Base-by-base conservation (phyloP, 2,113 vertebrate species). In the Hiodon tergisus region DNA sequence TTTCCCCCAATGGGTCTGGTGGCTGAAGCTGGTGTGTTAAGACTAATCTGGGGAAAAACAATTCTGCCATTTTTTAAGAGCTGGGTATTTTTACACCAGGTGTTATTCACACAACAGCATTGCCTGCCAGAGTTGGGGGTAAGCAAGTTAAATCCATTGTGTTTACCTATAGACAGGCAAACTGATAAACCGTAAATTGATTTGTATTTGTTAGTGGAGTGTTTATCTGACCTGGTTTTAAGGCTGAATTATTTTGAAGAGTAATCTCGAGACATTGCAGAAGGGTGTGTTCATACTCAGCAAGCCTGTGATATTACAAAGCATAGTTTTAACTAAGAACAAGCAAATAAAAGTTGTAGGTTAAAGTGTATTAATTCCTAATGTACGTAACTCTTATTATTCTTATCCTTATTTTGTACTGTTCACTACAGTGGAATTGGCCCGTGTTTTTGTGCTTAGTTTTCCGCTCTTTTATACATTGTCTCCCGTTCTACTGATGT, bases 221-320 rank as follows among this genome's bases (percentile, higher is more conserved):
- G 71, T 59, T 14, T 77, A 55, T 52, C 17, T 59, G 10, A 60
- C 72, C 63, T 72, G 67, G 50, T 69, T 72, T 80, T 76, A 63
- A 77, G 70, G 57, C 52, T 71, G 67, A 73, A 72, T 51, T 48
- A 47, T 71, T 72, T 57, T 59, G 67, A 71, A 50, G 16, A 71
- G 69, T 70, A 74, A 76, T 50, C 69, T 77, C 66, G 65, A 73
- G 73, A 77, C 52, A 74, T 81, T 72, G 69, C 77, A 76, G 75
- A 55, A 72, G 73, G 52, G 69, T 80, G 74, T 78, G 61, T 74
- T 76, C 59, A 76, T 70, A 48, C 62, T 67, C 72, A 76, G 78
- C 74, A 80, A 73, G 77, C 61, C 76, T 77, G 79, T 80, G 74
- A 84, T 78, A 76, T 79, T 72, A 78, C 81, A 80, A 78, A 74